Evolutionary conservation across 2,888 invertebrate species (phyloP), one percentile per base, ranked within the genome.

Genomic region (Stenodera caucasica): DNA sequence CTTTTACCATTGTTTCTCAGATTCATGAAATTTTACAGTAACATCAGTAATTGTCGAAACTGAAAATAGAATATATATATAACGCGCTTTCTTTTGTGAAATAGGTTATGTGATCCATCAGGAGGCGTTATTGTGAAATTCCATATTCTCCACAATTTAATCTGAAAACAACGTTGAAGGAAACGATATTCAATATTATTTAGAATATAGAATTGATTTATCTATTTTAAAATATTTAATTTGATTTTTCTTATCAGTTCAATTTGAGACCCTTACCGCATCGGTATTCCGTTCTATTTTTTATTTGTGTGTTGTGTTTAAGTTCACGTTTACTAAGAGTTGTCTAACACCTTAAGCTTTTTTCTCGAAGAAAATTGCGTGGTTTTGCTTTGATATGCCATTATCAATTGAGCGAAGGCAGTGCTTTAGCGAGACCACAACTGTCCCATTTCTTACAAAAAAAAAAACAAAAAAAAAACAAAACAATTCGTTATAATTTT

Each of bases 271-370:
- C 72, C 72, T 68, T 67, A 61, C 65, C 70, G 69, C 70, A 67
- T 58, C 61, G 59, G 60, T 69, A 61, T 63, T 67, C 70, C 69
- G 61, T 67, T 18, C 21, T 65, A 69, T 66, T 70, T 70, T 69
- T 73, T 70, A 70, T 71, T 69, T 77, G 78, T 80, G 78, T 79
- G 76, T 78, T 80, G 76, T 78, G 76, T 76, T 77, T 72, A 75
- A 72, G 78, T 65, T 73, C 70, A 72, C 71, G 67, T 67, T 74
- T 69, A 67, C 61, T 60, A 67, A 60, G 58, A 60, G 57, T 70
- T 72, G 73, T 75, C 72, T 75, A 74, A 75, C 73, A 72, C 72
- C 71, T 69, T 71, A 70, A 75, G 74, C 73, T 76, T 77, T 75
- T 68, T 67, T 61, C 67, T 70, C 65, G 49, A 64, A 72, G 67